Base-by-base conservation (phyloP, 2,113 vertebrate species). In the Taurulus bubalis region DNA sequence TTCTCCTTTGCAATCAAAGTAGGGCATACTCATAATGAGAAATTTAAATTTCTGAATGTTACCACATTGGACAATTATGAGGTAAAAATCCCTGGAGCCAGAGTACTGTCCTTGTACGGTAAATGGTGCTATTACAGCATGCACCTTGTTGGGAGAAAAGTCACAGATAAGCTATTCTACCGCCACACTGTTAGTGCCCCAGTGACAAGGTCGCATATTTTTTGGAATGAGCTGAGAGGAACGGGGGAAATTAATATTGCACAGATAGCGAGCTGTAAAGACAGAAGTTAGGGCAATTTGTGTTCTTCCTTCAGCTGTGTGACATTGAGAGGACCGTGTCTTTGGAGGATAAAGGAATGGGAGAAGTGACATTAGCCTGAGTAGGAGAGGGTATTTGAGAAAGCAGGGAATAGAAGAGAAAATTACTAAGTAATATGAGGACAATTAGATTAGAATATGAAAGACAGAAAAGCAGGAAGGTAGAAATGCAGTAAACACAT, bases 271-370 rank as follows among this genome's bases (percentile, higher is more conserved):
- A 75, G 73, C 3, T 5, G 10, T 69, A 11, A 77, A 65, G 68
- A 87, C 36, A 63, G 24, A 64, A 75, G 66, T 83, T 67, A 32
- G 32, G 47, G 71, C 64, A 75, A 65, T 75, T 71, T 75, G 51
- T 69, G 66, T 69, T 68, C 49, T 14, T 75, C 32, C 56, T 53
- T 82, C 30, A 26, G 63, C 68, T 76, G 0, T 11, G 24, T 70
- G 86, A 78, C 72, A 64, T 47, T 84, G 77, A 86, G 67, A 83
- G 38, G 63, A 3, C 66, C 16, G 2, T 69, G 84, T 74, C 68
- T 79, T 56, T 40, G 66, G 67, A 62, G 78, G 77, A 88, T 85
- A 81, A 83, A 73, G 73, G 47, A 75, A 81, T 12, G 30, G 20
- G 38, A 75, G 51, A 86, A 26, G 72, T 69, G 72, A 78, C 77